phyloP scores from a whole-genome alignment of 2,113 vertebrate genomes.

The Galemys pyrenaicus region DNA sequence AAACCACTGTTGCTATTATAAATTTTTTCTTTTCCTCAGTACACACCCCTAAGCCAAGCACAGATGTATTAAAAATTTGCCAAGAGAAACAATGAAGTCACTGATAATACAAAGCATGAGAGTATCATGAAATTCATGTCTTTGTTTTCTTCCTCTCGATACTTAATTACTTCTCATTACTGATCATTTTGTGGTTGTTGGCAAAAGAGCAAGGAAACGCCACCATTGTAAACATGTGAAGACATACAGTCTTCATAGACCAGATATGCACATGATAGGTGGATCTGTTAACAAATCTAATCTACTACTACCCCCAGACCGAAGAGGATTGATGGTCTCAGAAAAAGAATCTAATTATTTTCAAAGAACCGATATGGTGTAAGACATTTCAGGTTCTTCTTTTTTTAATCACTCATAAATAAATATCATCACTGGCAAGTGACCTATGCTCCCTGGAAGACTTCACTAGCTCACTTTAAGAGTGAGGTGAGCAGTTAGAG shows the following conservation, averaged over 20 bases:
- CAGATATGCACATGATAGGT: neutral
- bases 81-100: conserved; percentile 81
- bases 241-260: conserved; percentile 46
- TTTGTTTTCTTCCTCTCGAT: conserved; percentile 73
- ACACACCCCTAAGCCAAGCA: conserved; percentile 42
- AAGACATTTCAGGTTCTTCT: conserved; percentile 23
- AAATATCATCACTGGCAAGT: neutral
- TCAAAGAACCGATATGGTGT: conserved; percentile 33
- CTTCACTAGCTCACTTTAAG: neutral
- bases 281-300: conserved; percentile 28
- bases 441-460: neutral
- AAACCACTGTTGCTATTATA: conserved; percentile 52
- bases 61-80: conserved; percentile 68
- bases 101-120: conserved; percentile 70
- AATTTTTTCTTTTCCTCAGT: conserved; percentile 62
- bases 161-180: conserved; percentile 79
- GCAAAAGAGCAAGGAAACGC: conserved; percentile 73
- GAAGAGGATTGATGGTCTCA: neutral
- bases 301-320: neutral
- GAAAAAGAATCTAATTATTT: conserved; percentile 20
- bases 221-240: conserved; percentile 66
- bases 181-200: conserved; percentile 73
- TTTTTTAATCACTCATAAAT: neutral
- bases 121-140: conserved; percentile 72
- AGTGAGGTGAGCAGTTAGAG: neutral